Base-by-base conservation (phyloP, 2,113 vertebrate genomes). In the Ammospiza nelsoni region DNA sequence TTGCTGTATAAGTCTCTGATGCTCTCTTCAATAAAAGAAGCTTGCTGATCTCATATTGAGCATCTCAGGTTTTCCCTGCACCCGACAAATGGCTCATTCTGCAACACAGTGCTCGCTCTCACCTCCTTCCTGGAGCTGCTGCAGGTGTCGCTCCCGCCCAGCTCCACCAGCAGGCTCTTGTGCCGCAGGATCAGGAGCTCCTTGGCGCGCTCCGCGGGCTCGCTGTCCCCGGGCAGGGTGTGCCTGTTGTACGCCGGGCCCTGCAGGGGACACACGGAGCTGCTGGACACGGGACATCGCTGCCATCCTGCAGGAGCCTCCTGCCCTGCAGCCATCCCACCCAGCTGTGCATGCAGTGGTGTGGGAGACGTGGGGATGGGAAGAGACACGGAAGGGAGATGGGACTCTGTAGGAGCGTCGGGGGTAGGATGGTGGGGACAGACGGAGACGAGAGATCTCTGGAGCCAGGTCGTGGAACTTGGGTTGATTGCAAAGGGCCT, bases 221-320 rank as follows among this genome's bases (percentile, higher is more conserved):
- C 91, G 1, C 81, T 84, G 29, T 98, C 98, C 39, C 97, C 97
- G 0, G 98, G 97, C 68, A 99, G 97, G 7, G 97, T 98, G 92
- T 99, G 98, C 87, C 98, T 98, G 95, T 97, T 99, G 96, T 99
- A 99, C 0, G 98, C 97, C 1, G 97, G 98, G 8, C 96, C 98
- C 96, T 99, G 98, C 85, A 28, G 7, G 8, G 4, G 4, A 20
- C 58, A 79, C 27, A 31, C 39, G 39, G 11, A 41, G 0, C 8
- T 3, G 46, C 1, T 11, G 63, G 58, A n/a, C 21, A 35, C 9
- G 20, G 79, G 12, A 46, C n/a, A 8, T 2, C 62, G 43, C 67
- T 28, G 41, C 17, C 49, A 31, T 21, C 31, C 83, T 7, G 22
- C 61, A 9, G 35, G 16, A 43, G 5, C 24, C 44, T 31, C 35